Conservation (phyloP, 2,113 vertebrate species). For the Cyanoderma ruficeps region DNA sequence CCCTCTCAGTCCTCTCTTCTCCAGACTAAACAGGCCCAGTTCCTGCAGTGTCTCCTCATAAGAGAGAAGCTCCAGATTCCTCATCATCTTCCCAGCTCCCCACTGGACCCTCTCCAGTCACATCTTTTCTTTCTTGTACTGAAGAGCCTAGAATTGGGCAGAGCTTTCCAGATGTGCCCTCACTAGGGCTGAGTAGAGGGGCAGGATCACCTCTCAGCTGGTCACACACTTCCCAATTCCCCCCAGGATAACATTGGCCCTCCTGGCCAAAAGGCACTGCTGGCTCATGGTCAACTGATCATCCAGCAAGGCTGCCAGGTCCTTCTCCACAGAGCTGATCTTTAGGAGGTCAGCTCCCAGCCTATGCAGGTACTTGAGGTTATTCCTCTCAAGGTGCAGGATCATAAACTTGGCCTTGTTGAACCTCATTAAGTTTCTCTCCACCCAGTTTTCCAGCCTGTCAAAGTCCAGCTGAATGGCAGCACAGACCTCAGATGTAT, state of each 20-base stretch:
- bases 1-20: neutral
- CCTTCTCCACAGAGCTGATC: neutral
- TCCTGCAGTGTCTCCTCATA: neutral
- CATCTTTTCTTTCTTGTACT: neutral
- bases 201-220: neutral
- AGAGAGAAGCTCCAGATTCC: neutral
- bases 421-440: neutral
- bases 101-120: neutral
- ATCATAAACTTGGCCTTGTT: neutral
- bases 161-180: neutral
- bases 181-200: neutral
- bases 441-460: neutral
- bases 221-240: accelerated
- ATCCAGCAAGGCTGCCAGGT: neutral
- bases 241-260: neutral
- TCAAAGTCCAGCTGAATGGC: neutral
- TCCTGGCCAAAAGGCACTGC: neutral
- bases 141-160: neutral
- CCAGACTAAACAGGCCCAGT: neutral
- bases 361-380: neutral
- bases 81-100: neutral
- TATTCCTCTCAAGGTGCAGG: neutral
- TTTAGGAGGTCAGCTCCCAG: neutral
- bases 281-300: neutral
- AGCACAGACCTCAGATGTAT: neutral